A percentile compares a stretch with the other conserved stretches of the same genome.
Evolutionary conservation across 2,888 invertebrate genomes (phyloP).

Genomic region (Thelaira solivaga): DNA sequence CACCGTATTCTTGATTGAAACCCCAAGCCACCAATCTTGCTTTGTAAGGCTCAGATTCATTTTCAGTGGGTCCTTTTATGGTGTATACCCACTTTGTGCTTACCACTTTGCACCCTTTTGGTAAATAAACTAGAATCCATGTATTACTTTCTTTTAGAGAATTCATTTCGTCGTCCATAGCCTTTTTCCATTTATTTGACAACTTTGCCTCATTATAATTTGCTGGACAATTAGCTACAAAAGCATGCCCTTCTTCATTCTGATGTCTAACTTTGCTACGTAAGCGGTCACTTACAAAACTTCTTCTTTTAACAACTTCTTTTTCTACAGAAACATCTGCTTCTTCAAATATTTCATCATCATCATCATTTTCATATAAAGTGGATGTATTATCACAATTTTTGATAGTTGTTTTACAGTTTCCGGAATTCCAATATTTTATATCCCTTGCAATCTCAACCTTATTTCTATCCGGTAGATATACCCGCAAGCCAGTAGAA

Average conservation of each 20-base stretch:
- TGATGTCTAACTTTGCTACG: slow-evolving; percentile 12
- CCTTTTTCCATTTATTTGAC: slow-evolving; percentile 45
- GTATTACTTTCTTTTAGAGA: slow-evolving; percentile 33
- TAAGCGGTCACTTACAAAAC: slow-evolving; percentile 35
- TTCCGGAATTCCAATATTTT: slow-evolving; percentile 16
- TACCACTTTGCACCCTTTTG: slow-evolving; percentile 7
- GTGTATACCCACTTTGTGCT: slow-evolving; percentile 28
- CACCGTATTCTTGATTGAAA: slow-evolving; percentile 28
- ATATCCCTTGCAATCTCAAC: slow-evolving; percentile 56
- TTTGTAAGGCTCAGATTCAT: slow-evolving; percentile 31
- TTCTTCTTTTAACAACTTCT: neutral
- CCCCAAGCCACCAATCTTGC: slow-evolving; percentile 51
- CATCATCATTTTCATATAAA: neutral
- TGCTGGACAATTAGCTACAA: slow-evolving; percentile 22
- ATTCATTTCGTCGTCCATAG: slow-evolving; percentile 54
- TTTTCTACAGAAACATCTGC: neutral
- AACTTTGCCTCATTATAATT: slow-evolving; percentile 32
- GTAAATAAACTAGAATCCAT: slow-evolving; percentile 27
- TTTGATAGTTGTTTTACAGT: neutral
- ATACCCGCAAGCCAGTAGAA: slow-evolving; percentile 67
- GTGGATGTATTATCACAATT: neutral
- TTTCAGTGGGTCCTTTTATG: slow-evolving; percentile 22
- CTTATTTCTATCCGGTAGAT: slow-evolving; percentile 38
- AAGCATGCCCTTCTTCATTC: slow-evolving; percentile 27
- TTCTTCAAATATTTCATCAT: slow-evolving; percentile 21